These are phyloP conservation scores for Agelastica alni DNA, from an alignment of 2,888 invertebrate genomes.

Conservation along the genomic window DNA sequence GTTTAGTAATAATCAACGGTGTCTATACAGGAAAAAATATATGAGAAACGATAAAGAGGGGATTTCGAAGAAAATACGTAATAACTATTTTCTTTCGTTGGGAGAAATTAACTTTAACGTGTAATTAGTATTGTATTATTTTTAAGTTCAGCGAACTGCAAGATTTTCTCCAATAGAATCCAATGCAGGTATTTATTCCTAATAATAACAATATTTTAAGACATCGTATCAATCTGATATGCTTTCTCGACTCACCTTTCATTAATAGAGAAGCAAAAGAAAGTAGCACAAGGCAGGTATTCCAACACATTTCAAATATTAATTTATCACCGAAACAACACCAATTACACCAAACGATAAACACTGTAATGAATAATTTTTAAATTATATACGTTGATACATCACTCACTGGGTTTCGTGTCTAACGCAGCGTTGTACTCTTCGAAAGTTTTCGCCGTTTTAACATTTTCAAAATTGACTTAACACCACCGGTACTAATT, in stretches of 20 bases:
- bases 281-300: constrained; percentile 43
- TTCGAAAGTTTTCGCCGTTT: constrained; percentile 16
- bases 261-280: constrained; percentile 43
- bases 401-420: constrained; percentile 13
- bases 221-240: constrained; percentile 22
- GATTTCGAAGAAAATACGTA: too few species aligned
- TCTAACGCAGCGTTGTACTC: constrained; percentile 30
- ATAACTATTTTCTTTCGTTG: too few species aligned
- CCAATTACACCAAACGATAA: constrained; percentile 13
- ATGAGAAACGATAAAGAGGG: too few species aligned
- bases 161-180: too few species aligned
- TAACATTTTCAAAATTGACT: neutral
- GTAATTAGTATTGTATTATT: too few species aligned
- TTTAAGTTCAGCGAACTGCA: too few species aligned
- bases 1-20: too few species aligned
- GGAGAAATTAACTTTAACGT: too few species aligned
- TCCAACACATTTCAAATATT: constrained; percentile 38
- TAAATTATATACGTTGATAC: neutral
- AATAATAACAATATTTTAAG: too few species aligned
- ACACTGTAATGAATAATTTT: constrained; percentile 1
- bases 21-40: too few species aligned
- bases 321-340: constrained; percentile 9
- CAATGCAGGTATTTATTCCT: too few species aligned
- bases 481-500: neutral
- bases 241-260: constrained; percentile 45